Evolutionary conservation across 1,140 invertebrate genomes (phyloP).

Genomic region (Neodiprion fabricii): DNA sequence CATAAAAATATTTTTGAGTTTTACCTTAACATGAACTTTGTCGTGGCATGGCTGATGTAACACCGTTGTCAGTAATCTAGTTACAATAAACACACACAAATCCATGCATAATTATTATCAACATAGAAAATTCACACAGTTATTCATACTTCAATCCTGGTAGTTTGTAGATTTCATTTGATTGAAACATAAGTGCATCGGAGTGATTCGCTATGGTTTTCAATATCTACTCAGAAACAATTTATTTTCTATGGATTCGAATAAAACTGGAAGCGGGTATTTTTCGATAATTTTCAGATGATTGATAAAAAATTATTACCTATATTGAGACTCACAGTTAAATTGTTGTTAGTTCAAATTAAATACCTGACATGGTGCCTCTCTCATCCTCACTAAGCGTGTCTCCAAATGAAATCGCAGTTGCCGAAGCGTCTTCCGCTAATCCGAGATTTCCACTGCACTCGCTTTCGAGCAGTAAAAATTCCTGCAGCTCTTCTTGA

Average conservation of each 20-base stretch:
- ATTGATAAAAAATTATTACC: not conserved
- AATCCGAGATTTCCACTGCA: conserved; percentile 64
- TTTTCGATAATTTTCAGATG: not conserved
- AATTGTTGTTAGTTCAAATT: conserved; percentile 13
- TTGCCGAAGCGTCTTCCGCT: conserved; percentile 59
- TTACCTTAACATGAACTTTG: conserved; percentile 36
- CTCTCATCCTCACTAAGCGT: conserved; percentile 47
- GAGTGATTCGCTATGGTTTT: too few relatives aligned
- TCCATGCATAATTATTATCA: conserved; percentile 35
- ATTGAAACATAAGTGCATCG: not conserved
- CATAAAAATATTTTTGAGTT: not conserved
- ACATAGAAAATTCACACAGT: conserved; percentile 14
- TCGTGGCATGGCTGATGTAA: conserved; percentile 32
- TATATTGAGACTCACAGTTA: not conserved
- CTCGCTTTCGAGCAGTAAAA: conserved; percentile 69
- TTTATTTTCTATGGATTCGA: not conserved
- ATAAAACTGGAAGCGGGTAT: not conserved
- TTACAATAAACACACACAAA: conserved; percentile 39
- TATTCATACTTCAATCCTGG: not conserved
- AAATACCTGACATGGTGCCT: conserved; percentile 55
- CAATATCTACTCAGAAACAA: not conserved
- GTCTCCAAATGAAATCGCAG: conserved; percentile 43
- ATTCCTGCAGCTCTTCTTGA: conserved; percentile 71
- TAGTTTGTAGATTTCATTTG: not conserved
- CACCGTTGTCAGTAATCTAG: conserved; percentile 53